A percentile compares a stretch with the other conserved stretches of the same genome.
Conservation (phyloP, 2,113 vertebrate species). For the Perognathus longimembris region DNA sequence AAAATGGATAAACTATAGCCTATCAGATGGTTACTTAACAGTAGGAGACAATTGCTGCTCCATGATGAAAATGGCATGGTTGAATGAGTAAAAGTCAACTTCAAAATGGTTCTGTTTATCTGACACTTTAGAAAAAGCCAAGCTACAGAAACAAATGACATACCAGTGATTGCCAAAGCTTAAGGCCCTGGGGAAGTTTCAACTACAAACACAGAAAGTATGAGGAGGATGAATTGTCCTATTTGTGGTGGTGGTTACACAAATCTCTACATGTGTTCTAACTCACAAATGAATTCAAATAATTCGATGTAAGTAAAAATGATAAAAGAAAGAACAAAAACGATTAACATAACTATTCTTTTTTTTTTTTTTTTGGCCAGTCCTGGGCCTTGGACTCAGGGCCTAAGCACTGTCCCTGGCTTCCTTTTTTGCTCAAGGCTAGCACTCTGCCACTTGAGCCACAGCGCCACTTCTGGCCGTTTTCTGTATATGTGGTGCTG, state of each 20-base stretch:
- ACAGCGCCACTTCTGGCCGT: no score
- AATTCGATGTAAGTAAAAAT: background rate
- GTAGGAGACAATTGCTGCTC: background rate
- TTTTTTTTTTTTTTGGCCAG: no score
- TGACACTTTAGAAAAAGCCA: background rate
- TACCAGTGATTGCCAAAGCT: background rate
- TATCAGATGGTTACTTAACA: background rate
- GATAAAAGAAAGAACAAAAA: background rate
- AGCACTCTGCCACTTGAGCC: no score
- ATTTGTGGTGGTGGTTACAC: background rate
- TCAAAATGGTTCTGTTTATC: background rate
- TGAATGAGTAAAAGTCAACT: no score
- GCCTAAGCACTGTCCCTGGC: no score
- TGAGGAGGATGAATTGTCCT: background rate
- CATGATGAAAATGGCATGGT: background rate
- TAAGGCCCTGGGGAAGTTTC: background rate
- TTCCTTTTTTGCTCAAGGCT: no score
- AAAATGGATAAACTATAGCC: background rate
- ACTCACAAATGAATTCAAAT: background rate
- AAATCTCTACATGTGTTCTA: background rate
- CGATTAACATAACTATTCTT: background rate
- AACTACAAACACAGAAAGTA: background rate
- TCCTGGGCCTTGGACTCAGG: no score
- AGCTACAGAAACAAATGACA: background rate
- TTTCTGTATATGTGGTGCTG: no score